Conservation (phyloP, 92 coral and sea anemone genomes). For the Virgularia gustaviana region DNA sequence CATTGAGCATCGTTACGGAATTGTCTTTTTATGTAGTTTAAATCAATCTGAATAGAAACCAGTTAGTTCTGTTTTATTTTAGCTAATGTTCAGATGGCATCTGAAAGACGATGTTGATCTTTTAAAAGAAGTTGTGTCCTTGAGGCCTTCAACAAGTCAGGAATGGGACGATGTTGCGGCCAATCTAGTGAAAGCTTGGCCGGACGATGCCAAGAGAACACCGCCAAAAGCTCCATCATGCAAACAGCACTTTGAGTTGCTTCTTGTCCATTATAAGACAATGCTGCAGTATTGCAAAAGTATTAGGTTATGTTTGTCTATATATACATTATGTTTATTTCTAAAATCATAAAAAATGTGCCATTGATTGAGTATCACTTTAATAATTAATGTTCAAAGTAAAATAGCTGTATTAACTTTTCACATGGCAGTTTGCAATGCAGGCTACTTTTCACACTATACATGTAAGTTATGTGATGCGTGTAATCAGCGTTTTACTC, state of each 20-base stretch:
- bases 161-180: slow-evolving; percentile 55
- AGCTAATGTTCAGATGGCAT: slow-evolving; percentile 61
- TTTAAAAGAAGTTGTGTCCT: slow-evolving; percentile 43
- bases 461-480: no score
- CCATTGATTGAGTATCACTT: no score
- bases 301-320: no score
- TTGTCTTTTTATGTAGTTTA: no score
- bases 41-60: neutral
- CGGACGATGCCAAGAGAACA: slow-evolving; percentile 26
- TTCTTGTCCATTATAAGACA: slow-evolving; percentile 52
- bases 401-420: no score
- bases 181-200: slow-evolving; percentile 51
- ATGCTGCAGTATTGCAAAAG: slow-evolving; percentile 51
- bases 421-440: no score
- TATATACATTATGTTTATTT: no score
- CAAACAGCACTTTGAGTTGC: slow-evolving; percentile 52
- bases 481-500: no score
- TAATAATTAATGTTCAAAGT: no score
- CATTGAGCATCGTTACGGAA: no score
- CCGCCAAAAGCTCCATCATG: slow-evolving; percentile 47
- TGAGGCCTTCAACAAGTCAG: slow-evolving; percentile 40
- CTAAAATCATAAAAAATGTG: no score
- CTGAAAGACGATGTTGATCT: slow-evolving; percentile 55
- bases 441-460: no score
- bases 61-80: slow-evolving; percentile 33